Evolutionary conservation across 2,113 vertebrate genomes (phyloP).

Genomic region (Xenopus laevis): DNA sequence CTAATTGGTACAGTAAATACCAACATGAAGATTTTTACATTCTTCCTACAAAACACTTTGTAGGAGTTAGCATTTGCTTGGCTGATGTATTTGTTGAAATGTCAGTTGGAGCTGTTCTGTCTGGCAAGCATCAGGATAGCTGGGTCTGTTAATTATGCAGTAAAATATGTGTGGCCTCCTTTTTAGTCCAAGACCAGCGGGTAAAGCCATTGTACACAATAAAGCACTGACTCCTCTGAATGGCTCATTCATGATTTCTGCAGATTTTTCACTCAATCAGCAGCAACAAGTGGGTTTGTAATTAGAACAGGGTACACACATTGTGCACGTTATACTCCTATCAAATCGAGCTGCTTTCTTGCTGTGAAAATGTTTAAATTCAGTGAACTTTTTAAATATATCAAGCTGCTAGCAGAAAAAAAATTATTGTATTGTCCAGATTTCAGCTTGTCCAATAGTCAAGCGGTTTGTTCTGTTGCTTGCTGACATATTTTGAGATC

Average conservation of each 20-base stretch:
- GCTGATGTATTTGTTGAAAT: neutral
- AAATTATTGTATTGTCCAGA: no score
- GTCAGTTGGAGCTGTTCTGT: neutral
- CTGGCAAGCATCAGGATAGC: neutral
- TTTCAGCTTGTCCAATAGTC: no score
- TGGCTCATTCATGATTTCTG: conserved; percentile 16
- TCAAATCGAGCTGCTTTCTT: neutral
- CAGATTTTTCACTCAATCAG: neutral
- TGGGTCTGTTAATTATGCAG: neutral
- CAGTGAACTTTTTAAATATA: neutral
- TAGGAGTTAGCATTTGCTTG: neutral
- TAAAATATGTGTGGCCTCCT: conserved; percentile 1
- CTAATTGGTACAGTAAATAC: no score
- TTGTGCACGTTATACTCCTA: neutral
- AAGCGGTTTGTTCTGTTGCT: no score
- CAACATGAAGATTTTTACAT: no score
- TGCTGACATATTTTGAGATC: no score
- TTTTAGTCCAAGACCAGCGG: conserved; percentile 1
- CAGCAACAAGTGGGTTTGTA: conserved; percentile 7
- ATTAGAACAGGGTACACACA: neutral
- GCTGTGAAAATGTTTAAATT: neutral
- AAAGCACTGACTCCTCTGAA: conserved; percentile 12
- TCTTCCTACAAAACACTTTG: neutral
- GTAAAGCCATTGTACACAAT: conserved; percentile 10
- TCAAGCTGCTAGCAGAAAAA: no score